Evolutionary conservation across 2,113 vertebrate genomes (phyloP), one percentile per base, ranked within the genome.

Genomic region (Ibidorhyncha struthersii): DNA sequence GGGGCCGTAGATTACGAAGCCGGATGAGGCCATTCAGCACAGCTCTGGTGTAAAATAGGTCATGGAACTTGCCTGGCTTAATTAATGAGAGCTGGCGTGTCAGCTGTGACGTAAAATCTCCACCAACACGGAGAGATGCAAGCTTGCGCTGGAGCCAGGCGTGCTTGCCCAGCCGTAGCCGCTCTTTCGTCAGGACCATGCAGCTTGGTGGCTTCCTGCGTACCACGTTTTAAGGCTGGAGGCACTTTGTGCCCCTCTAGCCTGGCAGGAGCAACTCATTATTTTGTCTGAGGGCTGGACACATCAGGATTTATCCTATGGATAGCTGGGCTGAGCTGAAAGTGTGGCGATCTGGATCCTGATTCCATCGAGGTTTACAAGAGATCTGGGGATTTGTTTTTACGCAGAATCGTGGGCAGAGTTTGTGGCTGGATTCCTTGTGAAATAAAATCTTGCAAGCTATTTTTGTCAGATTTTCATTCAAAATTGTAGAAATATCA

Each of bases 11-110:
- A 14, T 30, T 43, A 34, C 0, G 2, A 29, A 45, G 16, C 14
- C 1, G 1, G 49, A 53, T 45, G 50, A 72, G 41, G 70, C 26
- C 5, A 9, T 59, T 71, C 49, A 19, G 29, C 8, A 41, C 45
- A 66, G 22, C 4, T 45, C 14, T 56, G 20, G 23, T 40, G 38
- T 83, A 27, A 78, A 53, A 36, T 2, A 59, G 55, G 50, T 32
- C 36, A 10, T 6, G 34, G 32, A 50, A 32, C 50, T 55, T 32
- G 8, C 20, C 38, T 43, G 41, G 20, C 8, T 65, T 58, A 66
- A 58, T 34, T 52, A 36, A 21, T 0, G 6, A 27, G 50, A 50
- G 62, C 36, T 0, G 0, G 6, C 0, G 3, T 40, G 40, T 59
- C 43, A 25, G 56, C 0, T 4, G 49, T 58, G 85, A 77, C 0